These are phyloP conservation scores for Sebastes trivittatus DNA, from an alignment of 2,797 vertebrate genomes.

Conservation along the genomic window DNA sequence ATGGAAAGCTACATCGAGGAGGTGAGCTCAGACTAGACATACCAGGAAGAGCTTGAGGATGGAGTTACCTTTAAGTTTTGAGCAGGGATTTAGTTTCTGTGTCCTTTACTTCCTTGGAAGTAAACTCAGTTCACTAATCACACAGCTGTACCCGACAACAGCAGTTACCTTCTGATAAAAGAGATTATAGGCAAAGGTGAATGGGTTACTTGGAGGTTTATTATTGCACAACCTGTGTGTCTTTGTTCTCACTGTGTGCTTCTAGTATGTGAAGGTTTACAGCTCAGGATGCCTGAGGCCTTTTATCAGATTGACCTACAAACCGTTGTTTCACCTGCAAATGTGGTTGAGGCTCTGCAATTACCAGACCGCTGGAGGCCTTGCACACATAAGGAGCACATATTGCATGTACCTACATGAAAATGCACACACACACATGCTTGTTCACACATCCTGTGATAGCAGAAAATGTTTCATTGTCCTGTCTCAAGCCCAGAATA, in stretches of 20 bases:
- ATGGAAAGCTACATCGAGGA: slow-evolving; percentile 89
- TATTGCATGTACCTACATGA: background rate
- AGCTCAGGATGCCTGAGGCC: background rate
- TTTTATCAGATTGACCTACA: slow-evolving; percentile 27
- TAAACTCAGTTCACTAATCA: background rate
- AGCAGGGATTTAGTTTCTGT: slow-evolving; percentile 2
- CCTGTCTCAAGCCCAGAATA: background rate
- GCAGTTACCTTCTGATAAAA: background rate
- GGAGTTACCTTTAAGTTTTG: slow-evolving; percentile 13
- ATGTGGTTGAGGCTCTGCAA: slow-evolving; percentile 10
- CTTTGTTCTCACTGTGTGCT: background rate
- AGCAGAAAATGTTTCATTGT: background rate
- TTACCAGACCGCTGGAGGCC: background rate
- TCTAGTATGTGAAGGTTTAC: background rate
- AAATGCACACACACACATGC: background rate
- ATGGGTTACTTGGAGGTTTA: background rate
- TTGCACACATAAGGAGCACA: background rate
- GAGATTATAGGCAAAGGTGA: background rate
- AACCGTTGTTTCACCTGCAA: slow-evolving; percentile 9
- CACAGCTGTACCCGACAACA: background rate
- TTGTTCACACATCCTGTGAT: background rate
- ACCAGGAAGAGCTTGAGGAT: background rate
- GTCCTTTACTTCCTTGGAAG: background rate
- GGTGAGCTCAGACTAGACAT: slow-evolving; percentile 71
- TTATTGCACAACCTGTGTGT: background rate